Evolutionary conservation across 1,140 invertebrate species (phyloP), one percentile per base, ranked within the genome.

Genomic region (Diorhabda elongata): DNA sequence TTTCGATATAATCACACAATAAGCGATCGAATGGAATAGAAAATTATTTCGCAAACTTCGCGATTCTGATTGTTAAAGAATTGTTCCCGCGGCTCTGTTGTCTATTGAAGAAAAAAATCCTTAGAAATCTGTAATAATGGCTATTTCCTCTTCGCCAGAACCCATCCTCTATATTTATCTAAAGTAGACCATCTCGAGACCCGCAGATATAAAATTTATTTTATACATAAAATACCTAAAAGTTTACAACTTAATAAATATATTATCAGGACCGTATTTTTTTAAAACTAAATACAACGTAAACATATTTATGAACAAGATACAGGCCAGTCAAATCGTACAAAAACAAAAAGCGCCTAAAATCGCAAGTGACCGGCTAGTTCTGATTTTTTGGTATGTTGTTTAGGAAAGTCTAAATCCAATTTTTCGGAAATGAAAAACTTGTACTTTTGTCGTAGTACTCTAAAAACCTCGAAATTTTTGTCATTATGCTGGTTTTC

Each of bases 111-210:
- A 8, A 52, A 52, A 26, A 52, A 52, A 52, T 52, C 47, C 47
- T 2, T 52, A 52, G 47, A 52, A 52, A 52, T 52, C 47, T 52
- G 47, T 52, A 52, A 52, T 52, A 52, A 52, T 52, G 47, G 47
- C 47, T 52, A 52, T 52, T 52, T 52, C 47, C 47, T 52, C 47
- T 52, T 8, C 47, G 47, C 47, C n/a, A n/a, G 47, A 52, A 52
- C 47, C 47, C 47, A 52, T 52, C 47, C 47, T 52, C 47, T 52
- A n/a, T 52, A n/a, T 52, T 52, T 52, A 52, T 52, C 47, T 4
- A n/a, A 52, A 52, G 47, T 52, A 52, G 47, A 52, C 47, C 47
- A 52, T 52, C 47, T 52, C n/a, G n/a, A n/a, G 47, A 52, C 47
- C 47, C 47, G 47, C 6, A 52, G 47, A 52, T 52, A 52, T 52